Evolutionary conservation across 2,888 invertebrate species (phyloP), one percentile per base, ranked within the genome.

Genomic region (Pherbina coryleti): DNA sequence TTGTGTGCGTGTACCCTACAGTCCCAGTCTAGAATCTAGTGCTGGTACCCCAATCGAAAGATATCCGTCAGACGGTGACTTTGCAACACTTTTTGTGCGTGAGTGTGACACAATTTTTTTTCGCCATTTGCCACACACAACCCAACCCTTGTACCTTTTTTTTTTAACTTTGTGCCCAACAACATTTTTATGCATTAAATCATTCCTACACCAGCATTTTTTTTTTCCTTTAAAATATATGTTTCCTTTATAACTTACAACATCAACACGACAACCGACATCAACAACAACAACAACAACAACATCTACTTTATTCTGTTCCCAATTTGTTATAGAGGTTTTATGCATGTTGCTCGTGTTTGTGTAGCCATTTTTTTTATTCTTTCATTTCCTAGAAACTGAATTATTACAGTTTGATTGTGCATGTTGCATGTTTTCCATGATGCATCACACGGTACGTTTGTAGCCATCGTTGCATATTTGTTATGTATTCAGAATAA

Each of bases 11-110:
- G 90, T 90, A 85, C 90, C 90, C 82, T 88, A 90, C 84, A 89
- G 88, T 85, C 89, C 90, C 83, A 89, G 86, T 86, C 86, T 88
- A 82, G 86, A 88, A 78, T 88, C 86, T 76, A 87, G 86, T 81
- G 84, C 75, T 51, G 76, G 76, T 87, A 89, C 77, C 84, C 89
- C 79, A 88, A 90, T 84, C 89, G 90, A 82, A 88, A 90, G 83
- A 87, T 91, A 82, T 90, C 90, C 82, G 87, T 90, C 81, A 85
- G 87, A 89, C 86, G 88, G 87, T 88, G 89, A 89, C 86, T 87
- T 87, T 85, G 86, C 90, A 88, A 88, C 89, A 88, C 88, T 90
- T 86, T 88, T 89, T 88, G 90, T 90, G 90, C 90, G 90, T 90
- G 90, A 90, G 90, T 90, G 89, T 89, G 87, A 84, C 84, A 84